These are phyloP conservation scores for Chondrosia reniformis DNA, from an alignment of 37 sponge, comb jelly and placozoan species.

Conservation along the genomic window DNA sequence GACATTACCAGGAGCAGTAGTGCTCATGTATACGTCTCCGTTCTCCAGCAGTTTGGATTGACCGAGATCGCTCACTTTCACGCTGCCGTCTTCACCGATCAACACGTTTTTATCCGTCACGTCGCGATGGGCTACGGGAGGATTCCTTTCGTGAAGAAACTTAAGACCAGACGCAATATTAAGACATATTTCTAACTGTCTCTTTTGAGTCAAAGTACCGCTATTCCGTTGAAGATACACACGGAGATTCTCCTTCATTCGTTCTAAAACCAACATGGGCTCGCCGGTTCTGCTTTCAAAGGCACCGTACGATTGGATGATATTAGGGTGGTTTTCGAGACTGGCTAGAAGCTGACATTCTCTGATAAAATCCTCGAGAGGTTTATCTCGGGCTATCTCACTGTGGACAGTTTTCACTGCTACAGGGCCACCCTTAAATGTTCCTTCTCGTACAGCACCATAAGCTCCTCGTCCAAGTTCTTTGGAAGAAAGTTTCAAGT, in stretches of 20 bases:
- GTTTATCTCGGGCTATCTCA: background rate
- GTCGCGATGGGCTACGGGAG: background rate
- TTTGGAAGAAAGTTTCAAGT: too few relatives aligned
- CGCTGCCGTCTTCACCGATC: background rate
- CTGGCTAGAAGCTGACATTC: background rate
- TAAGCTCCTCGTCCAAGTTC: background rate
- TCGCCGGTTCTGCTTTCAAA: background rate
- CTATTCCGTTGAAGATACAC: background rate
- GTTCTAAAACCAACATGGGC: background rate
- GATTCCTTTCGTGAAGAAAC: background rate
- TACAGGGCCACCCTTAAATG: background rate
- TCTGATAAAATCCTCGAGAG: background rate
- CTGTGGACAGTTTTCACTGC: background rate
- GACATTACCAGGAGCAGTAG: background rate
- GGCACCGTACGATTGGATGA: background rate
- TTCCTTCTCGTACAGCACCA: background rate
- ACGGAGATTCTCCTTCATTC: background rate
- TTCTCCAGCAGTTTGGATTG: background rate
- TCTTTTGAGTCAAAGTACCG: background rate
- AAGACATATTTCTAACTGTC: background rate
- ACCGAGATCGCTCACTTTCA: background rate
- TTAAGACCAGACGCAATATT: background rate
- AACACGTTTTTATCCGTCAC: conserved; percentile 6
- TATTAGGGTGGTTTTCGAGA: background rate
- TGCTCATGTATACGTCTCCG: background rate